Conservation (phyloP, 1,140 invertebrate genomes). For the Nymphalis io region DNA sequence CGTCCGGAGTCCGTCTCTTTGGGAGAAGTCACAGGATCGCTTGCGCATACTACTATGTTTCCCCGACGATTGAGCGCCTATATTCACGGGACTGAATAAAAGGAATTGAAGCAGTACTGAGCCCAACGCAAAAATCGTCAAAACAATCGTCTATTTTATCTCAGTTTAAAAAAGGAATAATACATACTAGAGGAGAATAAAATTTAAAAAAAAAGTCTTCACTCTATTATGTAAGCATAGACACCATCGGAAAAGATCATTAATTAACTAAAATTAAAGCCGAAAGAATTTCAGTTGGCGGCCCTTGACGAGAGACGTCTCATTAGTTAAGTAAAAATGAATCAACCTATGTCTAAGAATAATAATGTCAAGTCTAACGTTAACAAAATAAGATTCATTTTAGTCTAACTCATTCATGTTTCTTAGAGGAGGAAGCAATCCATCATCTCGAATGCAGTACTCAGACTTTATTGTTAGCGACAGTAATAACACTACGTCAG, state of each 20-base stretch:
- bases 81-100: no score
- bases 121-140: background rate
- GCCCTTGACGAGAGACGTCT: conserved; percentile 13
- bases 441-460: conserved; percentile 22
- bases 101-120: no score
- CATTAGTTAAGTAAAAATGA: conserved; percentile 28
- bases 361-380: background rate
- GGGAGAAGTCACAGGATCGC: no score
- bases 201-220: no score
- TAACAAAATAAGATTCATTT: background rate
- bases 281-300: conserved; percentile 14
- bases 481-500: conserved; percentile 10
- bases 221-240: background rate
- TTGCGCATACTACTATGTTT: no score
- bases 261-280: conserved; percentile 13
- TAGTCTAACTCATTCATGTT: background rate
- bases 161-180: no score
- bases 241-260: conserved; percentile 11
- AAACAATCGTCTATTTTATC: no score
- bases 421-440: conserved; percentile 12
- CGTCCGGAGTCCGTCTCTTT: no score
- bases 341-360: background rate
- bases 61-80: no score
- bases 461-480: conserved; percentile 11
- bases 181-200: no score